Evolutionary conservation across 2,888 invertebrate species (phyloP).

Genomic region (Ferrisia virgata): DNA sequence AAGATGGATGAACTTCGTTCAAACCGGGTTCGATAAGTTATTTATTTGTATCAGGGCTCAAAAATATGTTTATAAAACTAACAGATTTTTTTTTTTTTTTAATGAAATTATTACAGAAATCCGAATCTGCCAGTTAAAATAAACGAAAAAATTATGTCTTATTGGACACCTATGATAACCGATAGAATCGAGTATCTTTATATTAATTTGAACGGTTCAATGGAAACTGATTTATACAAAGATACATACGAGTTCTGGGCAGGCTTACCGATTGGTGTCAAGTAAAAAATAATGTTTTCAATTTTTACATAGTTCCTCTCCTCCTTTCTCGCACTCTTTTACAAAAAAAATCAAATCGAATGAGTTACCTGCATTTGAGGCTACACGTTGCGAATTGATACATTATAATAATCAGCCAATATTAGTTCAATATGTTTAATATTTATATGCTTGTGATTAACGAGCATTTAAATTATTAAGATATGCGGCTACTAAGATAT

Average conservation of each 20-base stretch:
- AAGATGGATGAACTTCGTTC: slow-evolving; percentile 23
- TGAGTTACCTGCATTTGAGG: no score
- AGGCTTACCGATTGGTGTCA: neutral
- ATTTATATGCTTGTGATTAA: no score
- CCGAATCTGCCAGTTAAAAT: slow-evolving; percentile 6
- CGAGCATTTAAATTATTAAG: no score
- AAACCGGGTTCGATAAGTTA: neutral
- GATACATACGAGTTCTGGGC: neutral
- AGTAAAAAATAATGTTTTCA: no score
- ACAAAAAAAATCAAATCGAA: no score
- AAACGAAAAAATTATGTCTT: neutral
- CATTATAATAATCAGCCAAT: no score
- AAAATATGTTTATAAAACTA: neutral
- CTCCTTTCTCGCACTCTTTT: no score
- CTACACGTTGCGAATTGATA: no score
- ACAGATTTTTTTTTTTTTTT: neutral
- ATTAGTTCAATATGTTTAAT: no score
- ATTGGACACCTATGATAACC: neutral
- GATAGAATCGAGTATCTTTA: neutral
- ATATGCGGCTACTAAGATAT: no score
- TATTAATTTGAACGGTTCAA: slow-evolving; percentile 4
- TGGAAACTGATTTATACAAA: neutral
- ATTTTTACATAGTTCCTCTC: no score
- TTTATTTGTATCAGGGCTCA: neutral
- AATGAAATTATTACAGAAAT: neutral